A percentile compares a stretch with the other conserved stretches of the same genome.
Conservation (phyloP, 1,140 invertebrate species). For the Samia ricini region DNA sequence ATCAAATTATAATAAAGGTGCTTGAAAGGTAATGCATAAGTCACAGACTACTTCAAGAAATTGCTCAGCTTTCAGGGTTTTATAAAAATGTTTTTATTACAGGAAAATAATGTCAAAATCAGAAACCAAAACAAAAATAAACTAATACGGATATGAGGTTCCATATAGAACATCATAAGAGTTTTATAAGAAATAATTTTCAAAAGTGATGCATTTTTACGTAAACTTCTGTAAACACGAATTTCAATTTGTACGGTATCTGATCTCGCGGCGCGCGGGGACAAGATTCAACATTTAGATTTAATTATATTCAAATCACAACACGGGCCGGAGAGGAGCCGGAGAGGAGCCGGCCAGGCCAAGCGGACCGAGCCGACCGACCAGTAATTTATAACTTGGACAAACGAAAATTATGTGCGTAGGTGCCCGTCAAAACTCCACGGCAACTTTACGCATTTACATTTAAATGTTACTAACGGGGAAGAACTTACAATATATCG, state of each 20-base stretch:
- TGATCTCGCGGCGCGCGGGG: neutral
- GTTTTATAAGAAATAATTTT: neutral
- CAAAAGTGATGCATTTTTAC: neutral
- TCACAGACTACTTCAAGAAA: no score
- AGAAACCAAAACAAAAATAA: no score
- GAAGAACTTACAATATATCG: neutral
- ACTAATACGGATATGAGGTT: no score
- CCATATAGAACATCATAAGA: no score
- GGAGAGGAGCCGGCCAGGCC: constrained; percentile 2
- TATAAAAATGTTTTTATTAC: no score
- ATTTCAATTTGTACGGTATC: neutral
- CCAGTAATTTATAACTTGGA: constrained; percentile 49
- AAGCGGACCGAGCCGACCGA: constrained; percentile 6
- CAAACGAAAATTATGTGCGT: constrained; percentile 57
- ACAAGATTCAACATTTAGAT: constrained; percentile 15
- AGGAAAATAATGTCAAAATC: no score
- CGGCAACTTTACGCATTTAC: constrained; percentile 56
- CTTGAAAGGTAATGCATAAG: no score
- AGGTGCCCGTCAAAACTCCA: constrained; percentile 49
- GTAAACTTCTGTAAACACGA: neutral
- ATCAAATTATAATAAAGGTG: no score
- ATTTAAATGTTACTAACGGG: constrained; percentile 51
- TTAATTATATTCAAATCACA: constrained; percentile 34
- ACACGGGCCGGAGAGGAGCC: constrained; percentile 16
- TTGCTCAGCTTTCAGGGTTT: no score